These are phyloP conservation scores for Synodontis membranacea DNA, from an alignment of 2,113 vertebrate species.

Conservation along the genomic window DNA sequence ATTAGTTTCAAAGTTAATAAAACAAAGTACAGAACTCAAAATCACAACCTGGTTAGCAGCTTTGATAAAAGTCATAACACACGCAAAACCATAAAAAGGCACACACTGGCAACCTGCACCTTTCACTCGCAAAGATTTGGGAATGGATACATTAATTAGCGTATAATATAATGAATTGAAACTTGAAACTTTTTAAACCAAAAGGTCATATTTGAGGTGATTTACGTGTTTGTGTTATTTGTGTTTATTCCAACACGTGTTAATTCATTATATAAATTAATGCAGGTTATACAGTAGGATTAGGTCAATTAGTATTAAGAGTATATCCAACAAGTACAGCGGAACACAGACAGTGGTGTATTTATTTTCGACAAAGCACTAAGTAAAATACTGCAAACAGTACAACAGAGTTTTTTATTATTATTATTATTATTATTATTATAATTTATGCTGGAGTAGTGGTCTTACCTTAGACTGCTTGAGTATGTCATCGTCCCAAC, in stretches of 20 bases:
- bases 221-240: not conserved
- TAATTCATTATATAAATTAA: not conserved
- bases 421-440: too few species aligned
- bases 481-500: not conserved
- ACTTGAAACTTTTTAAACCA: too few species aligned
- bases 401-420: not conserved
- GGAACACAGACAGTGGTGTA: not conserved
- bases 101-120: not conserved
- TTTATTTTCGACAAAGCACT: not conserved
- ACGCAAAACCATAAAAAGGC: not conserved
- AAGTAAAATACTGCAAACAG: not conserved
- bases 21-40: not conserved
- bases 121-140: not conserved
- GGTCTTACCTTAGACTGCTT: not conserved
- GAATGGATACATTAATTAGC: too few species aligned
- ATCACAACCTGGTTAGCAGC: too few species aligned
- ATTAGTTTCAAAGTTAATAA: too few species aligned
- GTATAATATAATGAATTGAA: too few species aligned
- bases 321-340: not conserved
- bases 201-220: too few species aligned
- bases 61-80: not conserved
- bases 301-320: not conserved
- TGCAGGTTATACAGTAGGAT: not conserved
- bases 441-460: not conserved
- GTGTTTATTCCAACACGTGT: not conserved